phyloP scores from a whole-genome alignment of 2,113 vertebrate species.

The Peromyscus polionotus region DNA sequence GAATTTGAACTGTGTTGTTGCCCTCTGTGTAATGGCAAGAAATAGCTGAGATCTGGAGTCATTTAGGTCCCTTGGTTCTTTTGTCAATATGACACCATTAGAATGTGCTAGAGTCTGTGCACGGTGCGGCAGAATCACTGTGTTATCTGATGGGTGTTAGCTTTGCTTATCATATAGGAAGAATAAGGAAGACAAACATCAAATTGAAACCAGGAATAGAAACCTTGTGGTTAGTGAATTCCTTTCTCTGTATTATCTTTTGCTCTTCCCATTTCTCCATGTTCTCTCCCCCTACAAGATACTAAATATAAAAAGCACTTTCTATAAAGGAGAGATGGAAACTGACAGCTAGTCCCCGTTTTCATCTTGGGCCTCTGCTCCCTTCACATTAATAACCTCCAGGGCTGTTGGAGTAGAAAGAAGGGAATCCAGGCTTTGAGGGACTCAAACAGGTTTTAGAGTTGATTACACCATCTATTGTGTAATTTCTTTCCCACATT shows the following conservation, averaged over 20 bases:
- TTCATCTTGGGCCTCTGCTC: not conserved
- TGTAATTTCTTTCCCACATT: not conserved
- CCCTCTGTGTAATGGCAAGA: not conserved
- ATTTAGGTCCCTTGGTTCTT: not conserved
- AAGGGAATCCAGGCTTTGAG: not conserved
- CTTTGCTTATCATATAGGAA: not conserved
- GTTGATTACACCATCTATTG: not conserved
- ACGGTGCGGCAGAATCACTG: not conserved
- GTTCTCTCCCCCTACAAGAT: not conserved
- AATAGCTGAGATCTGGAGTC: slow-evolving; percentile 2
- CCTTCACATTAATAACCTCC: not conserved
- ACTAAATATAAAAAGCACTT: slow-evolving; percentile 17
- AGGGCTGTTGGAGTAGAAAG: not conserved
- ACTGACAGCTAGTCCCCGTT: not conserved
- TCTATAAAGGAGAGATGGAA: slow-evolving; percentile 10
- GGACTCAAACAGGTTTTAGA: not conserved
- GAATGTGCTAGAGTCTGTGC: not conserved
- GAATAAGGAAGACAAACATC: slow-evolving; percentile 35
- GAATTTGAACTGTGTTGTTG: not conserved
- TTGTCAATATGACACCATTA: not conserved
- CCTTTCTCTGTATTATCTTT: slow-evolving; percentile 20
- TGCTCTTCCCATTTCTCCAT: not conserved
- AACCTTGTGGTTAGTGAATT: slow-evolving; percentile 46
- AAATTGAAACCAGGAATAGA: slow-evolving; percentile 57
- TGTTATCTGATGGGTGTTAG: not conserved